These are phyloP conservation scores for Drepanosiphum platanoidis DNA, from an alignment of 2,888 invertebrate species.

Conservation along the genomic window DNA sequence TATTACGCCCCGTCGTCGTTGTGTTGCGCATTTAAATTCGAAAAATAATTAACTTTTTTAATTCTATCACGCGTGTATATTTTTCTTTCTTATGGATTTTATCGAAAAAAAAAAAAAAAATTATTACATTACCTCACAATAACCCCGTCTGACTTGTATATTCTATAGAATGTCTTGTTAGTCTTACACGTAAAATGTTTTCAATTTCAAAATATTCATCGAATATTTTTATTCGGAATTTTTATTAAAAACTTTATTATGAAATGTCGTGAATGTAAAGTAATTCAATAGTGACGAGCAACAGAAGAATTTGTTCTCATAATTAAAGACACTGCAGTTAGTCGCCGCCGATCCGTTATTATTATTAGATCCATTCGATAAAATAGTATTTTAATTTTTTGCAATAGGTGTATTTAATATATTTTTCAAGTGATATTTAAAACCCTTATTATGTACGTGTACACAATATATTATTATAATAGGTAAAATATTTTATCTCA, in stretches of 20 bases:
- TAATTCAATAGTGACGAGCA: not conserved
- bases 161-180: not conserved
- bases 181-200: not conserved
- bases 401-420: too few species aligned
- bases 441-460: not conserved
- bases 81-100: not conserved
- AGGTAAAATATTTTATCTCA: too few species aligned
- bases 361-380: too few species aligned
- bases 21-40: too few species aligned
- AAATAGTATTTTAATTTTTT: too few species aligned
- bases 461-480: too few species aligned
- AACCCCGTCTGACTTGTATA: too few species aligned
- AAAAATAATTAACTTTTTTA: too few species aligned
- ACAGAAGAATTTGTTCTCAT: not conserved
- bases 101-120: not conserved
- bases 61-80: not conserved
- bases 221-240: not conserved
- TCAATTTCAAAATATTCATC: not conserved
- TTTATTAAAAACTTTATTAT: too few species aligned
- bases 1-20: too few species aligned
- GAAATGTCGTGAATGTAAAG: not conserved
- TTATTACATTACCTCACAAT: not conserved
- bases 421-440: not conserved
- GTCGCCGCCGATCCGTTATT: too few species aligned
- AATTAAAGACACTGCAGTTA: not conserved